Percentiles rank a stretch among this genome's conserved stretches.
Evolutionary conservation across 1,140 invertebrate genomes (phyloP).

Genomic region (Arion vulgaris): DNA sequence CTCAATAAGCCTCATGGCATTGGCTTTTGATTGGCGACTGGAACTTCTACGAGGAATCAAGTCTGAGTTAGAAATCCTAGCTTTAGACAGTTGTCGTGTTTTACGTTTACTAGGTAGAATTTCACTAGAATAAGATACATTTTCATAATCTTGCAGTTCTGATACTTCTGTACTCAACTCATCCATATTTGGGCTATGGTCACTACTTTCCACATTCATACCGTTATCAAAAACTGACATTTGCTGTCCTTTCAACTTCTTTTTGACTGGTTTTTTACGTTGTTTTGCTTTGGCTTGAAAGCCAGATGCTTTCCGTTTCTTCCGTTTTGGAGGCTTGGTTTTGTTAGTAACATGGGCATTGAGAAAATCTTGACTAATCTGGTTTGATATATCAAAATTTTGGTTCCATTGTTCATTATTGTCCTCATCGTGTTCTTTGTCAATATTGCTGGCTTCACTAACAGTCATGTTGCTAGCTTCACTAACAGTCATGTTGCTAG

Average conservation of each 20-base stretch:
- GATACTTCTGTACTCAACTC: neutral
- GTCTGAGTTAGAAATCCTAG: neutral
- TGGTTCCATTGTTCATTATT: neutral
- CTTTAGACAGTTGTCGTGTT: neutral
- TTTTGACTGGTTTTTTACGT: slow-evolving; percentile 15
- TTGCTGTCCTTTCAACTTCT: neutral
- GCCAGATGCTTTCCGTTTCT: slow-evolving; percentile 19
- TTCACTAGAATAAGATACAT: neutral
- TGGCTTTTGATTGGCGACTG: slow-evolving; percentile 32
- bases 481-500: neutral
- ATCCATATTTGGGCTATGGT: neutral
- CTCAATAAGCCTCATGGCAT: slow-evolving; percentile 38
- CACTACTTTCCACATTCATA: neutral
- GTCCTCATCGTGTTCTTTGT: neutral
- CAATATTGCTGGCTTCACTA: neutral
- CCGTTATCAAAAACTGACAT: neutral
- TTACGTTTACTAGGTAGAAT: neutral
- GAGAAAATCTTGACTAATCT: neutral
- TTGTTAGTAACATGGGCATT: neutral
- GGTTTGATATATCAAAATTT: neutral
- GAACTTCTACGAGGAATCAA: slow-evolving; percentile 24
- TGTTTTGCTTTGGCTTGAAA: slow-evolving; percentile 11
- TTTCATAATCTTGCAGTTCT: neutral
- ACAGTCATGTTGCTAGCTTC: neutral
- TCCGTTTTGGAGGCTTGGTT: neutral